These are phyloP conservation scores for Agrilus planipennis DNA, from an alignment of 1,140 invertebrate genomes.

Conservation along the genomic window DNA sequence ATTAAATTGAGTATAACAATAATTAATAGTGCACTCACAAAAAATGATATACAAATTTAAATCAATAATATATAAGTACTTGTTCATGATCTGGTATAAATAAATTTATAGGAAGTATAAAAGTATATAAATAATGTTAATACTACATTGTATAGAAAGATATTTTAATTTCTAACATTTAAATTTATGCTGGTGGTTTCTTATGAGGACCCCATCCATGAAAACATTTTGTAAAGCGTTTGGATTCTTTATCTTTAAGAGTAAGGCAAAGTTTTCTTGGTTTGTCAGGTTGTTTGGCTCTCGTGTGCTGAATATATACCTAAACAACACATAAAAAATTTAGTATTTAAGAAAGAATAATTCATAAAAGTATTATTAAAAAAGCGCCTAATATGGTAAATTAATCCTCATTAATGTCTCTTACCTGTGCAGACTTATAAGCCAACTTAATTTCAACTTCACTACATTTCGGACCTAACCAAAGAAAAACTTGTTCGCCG, in stretches of 20 bases:
- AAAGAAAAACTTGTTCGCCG: slow-evolving; percentile 94
- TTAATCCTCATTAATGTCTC: not conserved
- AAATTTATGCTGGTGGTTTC: slow-evolving; percentile 49
- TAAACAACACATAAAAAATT: slow-evolving; percentile 31
- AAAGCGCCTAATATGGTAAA: not conserved
- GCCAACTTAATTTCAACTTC: slow-evolving; percentile 99
- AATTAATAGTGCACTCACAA: no score
- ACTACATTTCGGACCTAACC: slow-evolving; percentile 90
- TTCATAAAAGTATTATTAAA: not conserved
- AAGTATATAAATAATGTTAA: no score
- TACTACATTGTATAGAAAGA: no score
- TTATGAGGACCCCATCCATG: slow-evolving; percentile 89
- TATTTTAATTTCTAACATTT: no score
- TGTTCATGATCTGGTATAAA: no score
- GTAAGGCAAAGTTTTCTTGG: slow-evolving; percentile 92
- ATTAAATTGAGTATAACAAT: no score
- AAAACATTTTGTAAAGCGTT: slow-evolving; percentile 94
- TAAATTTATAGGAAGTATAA: no score
- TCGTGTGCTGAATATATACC: slow-evolving; percentile 96
- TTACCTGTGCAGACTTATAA: slow-evolving; percentile 94
- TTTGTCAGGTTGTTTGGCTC: slow-evolving; percentile 86
- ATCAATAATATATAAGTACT: no score
- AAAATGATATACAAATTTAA: no score
- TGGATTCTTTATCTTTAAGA: slow-evolving; percentile 92
- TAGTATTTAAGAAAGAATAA: not conserved